Percentiles rank a stretch among this genome's conserved stretches.
Conservation (phyloP, 2,797 vertebrate genomes). For the Acrossocheilus fasciatus region DNA sequence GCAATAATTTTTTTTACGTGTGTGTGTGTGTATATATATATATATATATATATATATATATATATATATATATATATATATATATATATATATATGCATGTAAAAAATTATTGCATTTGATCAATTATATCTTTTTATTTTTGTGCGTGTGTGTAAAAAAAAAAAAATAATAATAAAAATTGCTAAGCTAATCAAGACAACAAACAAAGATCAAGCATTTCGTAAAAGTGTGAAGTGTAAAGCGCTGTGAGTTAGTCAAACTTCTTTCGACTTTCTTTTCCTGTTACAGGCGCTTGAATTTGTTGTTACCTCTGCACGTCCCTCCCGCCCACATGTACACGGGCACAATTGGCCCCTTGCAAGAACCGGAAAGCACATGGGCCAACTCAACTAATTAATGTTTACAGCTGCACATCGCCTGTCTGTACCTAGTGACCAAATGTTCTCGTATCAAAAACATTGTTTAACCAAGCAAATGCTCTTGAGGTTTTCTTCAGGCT, state of each 20-base stretch:
- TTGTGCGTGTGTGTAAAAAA: no score
- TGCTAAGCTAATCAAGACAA: not conserved
- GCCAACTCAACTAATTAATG: constrained; percentile 77
- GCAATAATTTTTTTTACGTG: no score
- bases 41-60: no score
- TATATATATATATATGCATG: no score
- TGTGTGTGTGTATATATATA: no score
- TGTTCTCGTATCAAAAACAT: constrained; percentile 55
- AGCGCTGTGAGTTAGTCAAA: not conserved
- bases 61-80: no score
- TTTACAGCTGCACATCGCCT: constrained; percentile 77
- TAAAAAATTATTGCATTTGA: no score
- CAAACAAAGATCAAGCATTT: not conserved
- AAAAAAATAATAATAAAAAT: no score
- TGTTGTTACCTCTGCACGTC: constrained; percentile 42
- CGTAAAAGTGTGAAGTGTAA: not conserved
- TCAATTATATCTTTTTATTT: no score
- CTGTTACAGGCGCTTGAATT: constrained; percentile 13
- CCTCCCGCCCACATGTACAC: constrained; percentile 53
- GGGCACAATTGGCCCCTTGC: constrained; percentile 51
- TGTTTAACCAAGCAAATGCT: constrained; percentile 50
- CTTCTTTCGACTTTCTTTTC: constrained; percentile 23
- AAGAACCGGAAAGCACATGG: constrained; percentile 69
- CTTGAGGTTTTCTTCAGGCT: constrained; percentile 54
- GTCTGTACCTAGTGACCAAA: constrained; percentile 70